Base-by-base conservation (phyloP, 1,140 invertebrate species). In the Papilio glaucus region DNA sequence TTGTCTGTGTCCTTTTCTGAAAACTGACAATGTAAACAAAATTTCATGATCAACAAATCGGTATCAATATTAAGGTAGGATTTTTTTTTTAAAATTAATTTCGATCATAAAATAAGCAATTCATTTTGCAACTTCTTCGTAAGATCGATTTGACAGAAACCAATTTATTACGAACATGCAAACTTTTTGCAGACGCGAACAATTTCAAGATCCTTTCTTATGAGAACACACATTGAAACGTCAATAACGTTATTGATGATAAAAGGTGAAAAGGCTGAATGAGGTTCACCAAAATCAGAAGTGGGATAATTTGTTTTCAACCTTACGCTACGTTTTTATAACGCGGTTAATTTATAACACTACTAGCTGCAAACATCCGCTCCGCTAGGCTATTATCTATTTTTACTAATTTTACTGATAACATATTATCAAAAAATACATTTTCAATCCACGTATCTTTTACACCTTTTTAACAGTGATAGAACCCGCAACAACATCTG, bases 131-230 rank as follows among this genome's bases (percentile, higher is more conserved):
- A 3, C 29, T 3, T 33, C 6, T 33, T 24, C 49, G 4, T 12
- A 57, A 57, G 49, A 57, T 57, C 24, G 49, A 57, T 57, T 21
- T 57, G 49, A 24, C 49, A 57, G 49, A 9, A 57, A 24, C 24
- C 49, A 57, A 57, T 57, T 57, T 57, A 57, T 26, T 57, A 57
- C 10, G 21, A 57, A 57, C 21, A 57, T 57, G 49, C 21, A 57
- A 57, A 57, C 18, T 57, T 57, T 57, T 57, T 18, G 7, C 49
- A 57, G 49, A 26, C 49, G 10, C 49, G 49, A 24, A 21, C 8
- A 12, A 57, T 57, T 21, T 53, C 21, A 33, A 33, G 29, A 9
- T 24, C 3, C 21, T 24, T 57, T 57, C 21, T 57, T 57, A 57
- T 12, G 21, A 57, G 49, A 57, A 26, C 49, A 57, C 21, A 57